A percentile compares a stretch with the other conserved stretches of the same genome.
Conservation (phyloP, 2,113 vertebrate genomes). For the Cairina moschata region DNA sequence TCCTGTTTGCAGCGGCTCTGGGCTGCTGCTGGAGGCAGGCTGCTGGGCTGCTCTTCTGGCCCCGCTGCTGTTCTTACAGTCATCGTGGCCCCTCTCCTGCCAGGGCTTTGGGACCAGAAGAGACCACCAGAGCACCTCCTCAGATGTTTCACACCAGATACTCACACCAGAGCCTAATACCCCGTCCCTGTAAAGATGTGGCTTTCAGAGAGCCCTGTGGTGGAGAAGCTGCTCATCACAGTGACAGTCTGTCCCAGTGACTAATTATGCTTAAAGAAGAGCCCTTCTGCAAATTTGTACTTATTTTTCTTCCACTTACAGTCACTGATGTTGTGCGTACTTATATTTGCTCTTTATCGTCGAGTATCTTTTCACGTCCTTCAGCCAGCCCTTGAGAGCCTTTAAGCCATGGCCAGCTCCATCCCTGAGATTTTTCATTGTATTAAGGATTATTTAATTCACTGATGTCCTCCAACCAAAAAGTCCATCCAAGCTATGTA, state of each 20-base stretch:
- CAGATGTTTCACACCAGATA: background rate
- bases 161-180: background rate
- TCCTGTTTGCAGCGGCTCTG: background rate
- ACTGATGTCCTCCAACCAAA: background rate
- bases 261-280: background rate
- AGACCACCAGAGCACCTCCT: background rate
- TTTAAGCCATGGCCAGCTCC: background rate
- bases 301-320: background rate
- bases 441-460: background rate
- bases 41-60: background rate
- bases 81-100: background rate
- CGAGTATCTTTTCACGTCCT: background rate
- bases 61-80: rapidly evolving
- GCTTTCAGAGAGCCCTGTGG: background rate
- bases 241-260: background rate
- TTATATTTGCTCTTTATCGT: background rate
- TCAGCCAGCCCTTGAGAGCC: background rate
- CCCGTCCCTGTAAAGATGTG: background rate
- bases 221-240: background rate
- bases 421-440: background rate
- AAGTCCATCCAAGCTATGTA: background rate
- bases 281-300: background rate
- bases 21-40: no score
- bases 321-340: background rate
- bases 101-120: background rate